A percentile compares a stretch with the other conserved stretches of the same genome.
Conservation (phyloP, 2,797 vertebrate genomes). For the Corythornis leucogaster region DNA sequence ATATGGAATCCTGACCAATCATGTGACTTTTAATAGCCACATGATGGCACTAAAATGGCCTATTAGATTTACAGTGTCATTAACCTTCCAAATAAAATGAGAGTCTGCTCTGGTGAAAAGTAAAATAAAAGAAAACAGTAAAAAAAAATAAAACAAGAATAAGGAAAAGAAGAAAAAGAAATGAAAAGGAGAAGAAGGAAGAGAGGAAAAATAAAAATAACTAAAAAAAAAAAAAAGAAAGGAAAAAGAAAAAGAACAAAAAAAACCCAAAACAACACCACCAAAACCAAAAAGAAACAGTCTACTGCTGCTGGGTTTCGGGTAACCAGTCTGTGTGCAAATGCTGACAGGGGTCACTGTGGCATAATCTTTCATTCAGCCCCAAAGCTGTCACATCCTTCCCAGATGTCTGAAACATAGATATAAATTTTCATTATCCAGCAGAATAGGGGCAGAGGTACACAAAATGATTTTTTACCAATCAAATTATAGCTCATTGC, state of each 20-base stretch:
- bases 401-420: constrained; percentile 86
- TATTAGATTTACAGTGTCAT: constrained; percentile 87
- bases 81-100: constrained; percentile 82
- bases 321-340: constrained; percentile 85
- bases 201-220: constrained; percentile 1
- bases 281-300: constrained; percentile 48
- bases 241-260: not conserved
- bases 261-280: not conserved
- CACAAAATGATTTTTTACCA: constrained; percentile 88
- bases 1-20: constrained; percentile 77
- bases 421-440: constrained; percentile 90
- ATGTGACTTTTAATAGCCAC: constrained; percentile 81
- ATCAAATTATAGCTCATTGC: constrained; percentile 87
- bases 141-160: not conserved
- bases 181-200: not conserved
- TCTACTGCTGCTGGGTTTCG: constrained; percentile 82
- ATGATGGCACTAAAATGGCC: constrained; percentile 84
- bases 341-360: constrained; percentile 88
- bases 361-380: constrained; percentile 88
- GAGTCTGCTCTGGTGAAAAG: constrained; percentile 62
- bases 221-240: not conserved
- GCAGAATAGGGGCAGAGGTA: constrained; percentile 87
- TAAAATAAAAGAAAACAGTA: accelerated
- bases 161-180: not conserved
- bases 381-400: constrained; percentile 88